Evolutionary conservation across 2,888 invertebrate species (phyloP), one percentile per base, ranked within the genome.

Genomic region (Epistrophe grossulariae): DNA sequence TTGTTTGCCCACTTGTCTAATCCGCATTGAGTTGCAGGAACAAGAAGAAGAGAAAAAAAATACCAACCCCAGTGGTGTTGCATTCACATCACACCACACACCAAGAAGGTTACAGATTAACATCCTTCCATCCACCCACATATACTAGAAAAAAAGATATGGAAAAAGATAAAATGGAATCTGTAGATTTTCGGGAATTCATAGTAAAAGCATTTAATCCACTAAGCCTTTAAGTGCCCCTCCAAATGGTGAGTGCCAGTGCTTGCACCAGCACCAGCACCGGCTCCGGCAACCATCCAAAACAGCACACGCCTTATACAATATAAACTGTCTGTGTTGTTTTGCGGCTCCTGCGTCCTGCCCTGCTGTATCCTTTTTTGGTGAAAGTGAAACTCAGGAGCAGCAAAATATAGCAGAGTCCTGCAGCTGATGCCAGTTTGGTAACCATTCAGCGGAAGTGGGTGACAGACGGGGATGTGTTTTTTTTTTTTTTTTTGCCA

Each of bases 161-260:
- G 72, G 72, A 80, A 71, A 55, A 79, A 31, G 19, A 68, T 68
- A 68, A 28, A 68, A 68, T 19, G 28, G 28, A 70, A 62, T 76
- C 79, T 59, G 62, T 77, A 52, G 87, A 79, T 83, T 88, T 87
- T 88, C 68, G 87, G 76, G 76, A 88, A 83, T 83, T 83, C 83
- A 73, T 87, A 83, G 83, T 76, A 88, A 88, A 88, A 88, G 79
- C 83, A 88, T 88, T 88, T 81, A 83, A 83, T 83, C 79, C 79
- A 83, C 83, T 88, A 83, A 88, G 87, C 83, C 76, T 83, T 88
- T 88, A 88, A 88, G 87, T 88, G 83, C 83, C 83, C 82, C 72
- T 85, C 84, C 81, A 85, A 24, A 45, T 78, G 78, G 62, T 73
- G 73, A 73, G 78, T 80, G 70, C 55, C 40, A 50, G n/a, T 64